Evolutionary conservation across 2,113 vertebrate species (phyloP).

Genomic region (Corythornis madagascariensis): DNA sequence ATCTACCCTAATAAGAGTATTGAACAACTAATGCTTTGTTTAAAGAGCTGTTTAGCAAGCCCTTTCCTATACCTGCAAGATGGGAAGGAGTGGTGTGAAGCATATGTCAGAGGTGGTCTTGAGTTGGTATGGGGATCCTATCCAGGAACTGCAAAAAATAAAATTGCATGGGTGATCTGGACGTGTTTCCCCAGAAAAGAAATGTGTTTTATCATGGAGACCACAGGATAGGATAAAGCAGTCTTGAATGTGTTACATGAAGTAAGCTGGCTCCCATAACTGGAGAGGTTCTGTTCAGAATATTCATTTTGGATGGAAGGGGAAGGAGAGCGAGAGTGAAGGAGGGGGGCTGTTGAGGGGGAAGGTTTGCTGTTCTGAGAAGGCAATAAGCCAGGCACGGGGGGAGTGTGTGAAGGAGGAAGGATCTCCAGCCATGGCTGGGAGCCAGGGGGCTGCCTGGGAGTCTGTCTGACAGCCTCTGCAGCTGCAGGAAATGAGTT

Average conservation of each 20-base stretch:
- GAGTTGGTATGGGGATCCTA: background rate
- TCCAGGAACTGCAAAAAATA: background rate
- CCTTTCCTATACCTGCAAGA: background rate
- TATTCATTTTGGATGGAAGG: background rate
- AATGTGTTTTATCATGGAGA: background rate
- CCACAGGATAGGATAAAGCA: background rate
- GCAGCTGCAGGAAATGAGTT: constrained; percentile 71
- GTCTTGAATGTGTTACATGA: background rate
- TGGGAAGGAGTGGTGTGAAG: background rate
- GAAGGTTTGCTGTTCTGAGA: background rate
- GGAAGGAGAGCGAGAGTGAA: background rate
- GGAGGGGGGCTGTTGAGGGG: background rate
- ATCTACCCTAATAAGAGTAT: background rate
- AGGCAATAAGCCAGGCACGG: background rate
- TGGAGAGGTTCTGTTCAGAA: background rate
- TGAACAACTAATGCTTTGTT: background rate
- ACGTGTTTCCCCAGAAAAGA: background rate
- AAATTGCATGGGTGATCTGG: background rate
- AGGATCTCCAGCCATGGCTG: constrained; percentile 28
- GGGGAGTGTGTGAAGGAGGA: background rate
- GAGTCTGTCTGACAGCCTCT: constrained; percentile 19
- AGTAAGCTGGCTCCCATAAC: background rate
- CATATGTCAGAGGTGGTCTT: background rate
- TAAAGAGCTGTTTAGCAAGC: background rate
- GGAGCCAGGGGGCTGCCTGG: background rate